Conservation (phyloP, 1,140 invertebrate genomes). For the Alviniconcha marisindica region DNA sequence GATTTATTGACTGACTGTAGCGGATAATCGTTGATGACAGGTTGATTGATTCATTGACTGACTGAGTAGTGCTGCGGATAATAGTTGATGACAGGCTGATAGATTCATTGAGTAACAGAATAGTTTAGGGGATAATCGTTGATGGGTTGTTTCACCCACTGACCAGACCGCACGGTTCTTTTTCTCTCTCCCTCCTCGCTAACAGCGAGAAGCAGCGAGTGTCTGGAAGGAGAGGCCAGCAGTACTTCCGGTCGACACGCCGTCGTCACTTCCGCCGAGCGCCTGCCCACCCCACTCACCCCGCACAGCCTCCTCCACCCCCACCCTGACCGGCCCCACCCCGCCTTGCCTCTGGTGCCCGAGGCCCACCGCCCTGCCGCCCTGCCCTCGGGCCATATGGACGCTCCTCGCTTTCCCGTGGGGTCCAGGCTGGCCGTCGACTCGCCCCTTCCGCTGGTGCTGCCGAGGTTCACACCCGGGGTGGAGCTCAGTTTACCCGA, state of each 20-base stretch:
- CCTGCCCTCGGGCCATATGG: background rate
- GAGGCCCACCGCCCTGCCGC: constrained; percentile 23
- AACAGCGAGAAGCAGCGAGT: constrained; percentile 1
- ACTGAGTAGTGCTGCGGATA: too few relatives aligned
- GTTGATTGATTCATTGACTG: too few relatives aligned
- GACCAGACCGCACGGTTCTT: too few relatives aligned
- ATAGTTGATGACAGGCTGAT: too few relatives aligned
- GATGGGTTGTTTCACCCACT: too few relatives aligned
- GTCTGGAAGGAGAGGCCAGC: background rate
- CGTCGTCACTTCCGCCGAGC: constrained; percentile 45
- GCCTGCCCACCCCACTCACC: constrained; percentile 39
- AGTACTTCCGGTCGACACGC: background rate
- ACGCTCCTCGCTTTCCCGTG: constrained; percentile 26
- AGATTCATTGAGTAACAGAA: too few relatives aligned
- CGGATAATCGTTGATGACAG: too few relatives aligned
- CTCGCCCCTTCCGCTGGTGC: constrained; percentile 15
- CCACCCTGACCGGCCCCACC: constrained; percentile 6
- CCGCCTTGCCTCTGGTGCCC: background rate
- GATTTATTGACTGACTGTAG: too few relatives aligned
- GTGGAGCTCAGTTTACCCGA: constrained; percentile 12
- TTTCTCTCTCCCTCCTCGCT: background rate
- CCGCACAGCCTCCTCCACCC: constrained; percentile 39
- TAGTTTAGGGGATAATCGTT: too few relatives aligned
- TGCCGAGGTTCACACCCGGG: constrained; percentile 31
- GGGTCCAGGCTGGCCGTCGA: background rate